Percentiles rank a stretch among this genome's conserved stretches.
phyloP scores from a whole-genome alignment of 2,113 vertebrate genomes.

The Excalfactoria chinensis region DNA sequence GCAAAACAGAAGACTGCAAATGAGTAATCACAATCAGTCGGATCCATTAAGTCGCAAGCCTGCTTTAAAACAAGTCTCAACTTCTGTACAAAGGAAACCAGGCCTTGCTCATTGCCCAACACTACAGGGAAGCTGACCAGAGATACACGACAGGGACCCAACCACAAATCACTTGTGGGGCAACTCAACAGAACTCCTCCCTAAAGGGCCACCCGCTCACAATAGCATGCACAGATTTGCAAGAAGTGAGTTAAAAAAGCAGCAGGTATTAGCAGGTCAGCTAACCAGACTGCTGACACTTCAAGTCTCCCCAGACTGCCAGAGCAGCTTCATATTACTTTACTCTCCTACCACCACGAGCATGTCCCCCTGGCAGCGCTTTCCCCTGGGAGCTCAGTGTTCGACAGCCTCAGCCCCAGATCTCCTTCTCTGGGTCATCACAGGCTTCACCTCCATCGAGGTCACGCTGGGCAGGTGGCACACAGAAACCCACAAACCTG shows the following conservation, averaged over 20 bases:
- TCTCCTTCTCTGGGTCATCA: neutral
- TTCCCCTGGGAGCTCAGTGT: neutral
- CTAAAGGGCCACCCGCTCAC: neutral
- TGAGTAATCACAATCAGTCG: neutral
- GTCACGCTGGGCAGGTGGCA: rapidly evolving
- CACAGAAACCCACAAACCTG: neutral
- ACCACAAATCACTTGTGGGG: neutral
- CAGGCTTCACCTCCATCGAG: neutral
- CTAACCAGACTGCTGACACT: neutral
- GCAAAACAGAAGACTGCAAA: slow-evolving; percentile 1
- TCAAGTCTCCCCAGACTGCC: neutral
- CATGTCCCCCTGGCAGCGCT: rapidly evolving
- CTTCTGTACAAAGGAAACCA: neutral
- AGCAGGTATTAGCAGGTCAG: neutral
- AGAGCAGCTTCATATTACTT: neutral
- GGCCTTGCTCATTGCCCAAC: neutral
- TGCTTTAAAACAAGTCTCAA: neutral
- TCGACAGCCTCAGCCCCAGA: neutral
- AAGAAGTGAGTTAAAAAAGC: neutral
- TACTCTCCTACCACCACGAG: neutral
- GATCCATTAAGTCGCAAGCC: neutral
- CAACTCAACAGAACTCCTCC: neutral
- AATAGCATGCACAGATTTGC: neutral
- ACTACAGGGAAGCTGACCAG: neutral
- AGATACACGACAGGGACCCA: neutral